Conservation (phyloP, 2,113 vertebrate genomes). For the Stictonetta naevosa region DNA sequence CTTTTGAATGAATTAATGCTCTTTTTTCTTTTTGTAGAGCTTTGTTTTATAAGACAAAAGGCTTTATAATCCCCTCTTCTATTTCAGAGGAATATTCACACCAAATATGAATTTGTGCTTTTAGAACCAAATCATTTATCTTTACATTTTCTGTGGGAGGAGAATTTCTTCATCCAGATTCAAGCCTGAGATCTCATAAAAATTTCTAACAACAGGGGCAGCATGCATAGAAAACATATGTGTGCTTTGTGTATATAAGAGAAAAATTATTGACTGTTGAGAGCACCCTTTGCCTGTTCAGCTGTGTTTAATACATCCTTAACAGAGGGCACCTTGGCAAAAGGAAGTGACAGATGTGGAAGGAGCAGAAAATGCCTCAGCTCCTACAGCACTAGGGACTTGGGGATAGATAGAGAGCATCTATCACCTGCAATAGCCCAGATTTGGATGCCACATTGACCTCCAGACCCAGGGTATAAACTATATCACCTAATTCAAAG, state of each 20-base stretch:
- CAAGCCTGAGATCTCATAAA: not conserved
- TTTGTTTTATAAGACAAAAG: conserved; percentile 40
- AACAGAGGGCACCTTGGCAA: not conserved
- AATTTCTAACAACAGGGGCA: not conserved
- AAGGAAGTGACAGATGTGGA: not conserved
- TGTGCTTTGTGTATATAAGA: not conserved
- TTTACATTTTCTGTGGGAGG: conserved; percentile 57
- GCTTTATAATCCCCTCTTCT: conserved; percentile 41
- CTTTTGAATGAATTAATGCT: not conserved
- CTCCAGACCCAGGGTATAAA: not conserved
- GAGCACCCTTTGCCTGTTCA: not conserved
- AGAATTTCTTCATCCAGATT: conserved; percentile 34
- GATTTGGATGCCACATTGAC: not conserved
- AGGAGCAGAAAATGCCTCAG: not conserved
- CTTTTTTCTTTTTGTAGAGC: not conserved
- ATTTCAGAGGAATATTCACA: conserved; percentile 39
- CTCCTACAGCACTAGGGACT: not conserved
- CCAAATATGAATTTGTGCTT: conserved; percentile 37
- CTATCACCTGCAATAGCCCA: fast-evolving
- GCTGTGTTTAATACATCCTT: not conserved
- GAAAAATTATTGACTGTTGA: not conserved
- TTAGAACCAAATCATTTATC: conserved; percentile 23
- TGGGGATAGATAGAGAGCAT: not conserved
- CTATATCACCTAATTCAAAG: not conserved
- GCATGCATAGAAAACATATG: not conserved